Percentiles rank a stretch among this genome's conserved stretches.
phyloP scores from a whole-genome alignment of 2,797 vertebrate species.

The Simalia tracyae region DNA sequence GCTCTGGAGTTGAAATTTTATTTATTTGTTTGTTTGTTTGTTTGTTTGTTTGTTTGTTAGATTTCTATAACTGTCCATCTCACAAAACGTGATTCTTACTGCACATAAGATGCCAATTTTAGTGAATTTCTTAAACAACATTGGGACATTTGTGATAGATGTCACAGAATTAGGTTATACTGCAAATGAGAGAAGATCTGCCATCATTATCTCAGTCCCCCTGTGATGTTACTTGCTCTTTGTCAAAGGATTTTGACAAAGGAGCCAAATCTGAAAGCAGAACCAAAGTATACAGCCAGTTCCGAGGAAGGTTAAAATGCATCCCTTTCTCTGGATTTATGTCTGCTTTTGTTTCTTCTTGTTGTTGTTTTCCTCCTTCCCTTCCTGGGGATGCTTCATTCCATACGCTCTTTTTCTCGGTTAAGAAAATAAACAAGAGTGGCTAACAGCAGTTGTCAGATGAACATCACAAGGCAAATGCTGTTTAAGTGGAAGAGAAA shows the following conservation, averaged over 20 bases:
- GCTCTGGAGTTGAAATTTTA: neutral
- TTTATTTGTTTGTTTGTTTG: neutral
- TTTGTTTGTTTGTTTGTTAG: neutral
- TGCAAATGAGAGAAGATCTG: neutral
- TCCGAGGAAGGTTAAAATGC: neutral
- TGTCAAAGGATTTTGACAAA: neutral
- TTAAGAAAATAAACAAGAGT: neutral
- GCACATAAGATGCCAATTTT: neutral
- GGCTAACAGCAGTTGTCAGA: neutral
- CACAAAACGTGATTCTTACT: neutral
- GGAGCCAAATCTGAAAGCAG: neutral
- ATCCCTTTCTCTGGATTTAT: neutral
- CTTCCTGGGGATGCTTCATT: neutral
- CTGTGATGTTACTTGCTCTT: neutral
- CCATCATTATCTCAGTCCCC: too few relatives aligned
- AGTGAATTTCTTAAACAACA: neutral
- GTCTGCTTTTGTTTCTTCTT: neutral
- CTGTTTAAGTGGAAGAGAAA: slow-evolving; percentile 15
- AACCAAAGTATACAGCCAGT: neutral
- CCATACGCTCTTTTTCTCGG: neutral
- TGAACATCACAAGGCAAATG: rapidly evolving
- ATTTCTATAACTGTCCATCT: neutral
- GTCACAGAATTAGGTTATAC: neutral
- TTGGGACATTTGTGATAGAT: neutral
- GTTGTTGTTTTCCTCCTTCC: slow-evolving; percentile 3